Percentiles rank a stretch among this genome's conserved stretches.
phyloP scores from a whole-genome alignment of 2,888 invertebrate species.

The Macrosoma leucophasiata region DNA sequence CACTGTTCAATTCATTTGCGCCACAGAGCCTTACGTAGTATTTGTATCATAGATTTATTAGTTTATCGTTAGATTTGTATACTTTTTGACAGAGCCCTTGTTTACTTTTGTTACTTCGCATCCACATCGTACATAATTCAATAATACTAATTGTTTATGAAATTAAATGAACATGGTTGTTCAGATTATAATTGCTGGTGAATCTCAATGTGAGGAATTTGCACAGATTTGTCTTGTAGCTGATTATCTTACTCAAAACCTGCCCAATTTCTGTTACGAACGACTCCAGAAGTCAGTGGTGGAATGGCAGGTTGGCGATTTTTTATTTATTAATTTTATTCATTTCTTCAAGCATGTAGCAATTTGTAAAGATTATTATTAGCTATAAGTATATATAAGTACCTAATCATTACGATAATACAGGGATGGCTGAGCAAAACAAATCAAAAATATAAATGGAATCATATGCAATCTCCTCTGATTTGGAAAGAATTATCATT shows the following conservation, averaged over 20 bases:
- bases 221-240: conserved; percentile 72
- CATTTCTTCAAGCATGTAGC: conserved; percentile 4
- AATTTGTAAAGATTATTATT: no score
- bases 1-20: no score
- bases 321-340: not conserved
- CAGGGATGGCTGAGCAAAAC: conserved; percentile 67
- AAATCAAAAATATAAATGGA: conserved; percentile 73
- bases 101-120: no score
- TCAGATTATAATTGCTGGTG: conserved; percentile 73
- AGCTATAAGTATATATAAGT: no score
- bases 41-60: no score
- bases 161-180: conserved; percentile 48
- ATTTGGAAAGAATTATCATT: conserved; percentile 77
- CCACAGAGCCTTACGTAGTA: no score
- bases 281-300: conserved; percentile 57
- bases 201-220: conserved; percentile 66
- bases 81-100: no score
- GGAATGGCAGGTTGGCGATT: conserved; percentile 71
- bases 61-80: no score
- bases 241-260: conserved; percentile 63
- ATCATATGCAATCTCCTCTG: conserved; percentile 69
- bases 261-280: conserved; percentile 73
- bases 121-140: no score
- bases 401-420: no score
- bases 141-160: not conserved